Evolutionary conservation across 1,140 invertebrate genomes (phyloP).

Genomic region (Drosophila takahashii): DNA sequence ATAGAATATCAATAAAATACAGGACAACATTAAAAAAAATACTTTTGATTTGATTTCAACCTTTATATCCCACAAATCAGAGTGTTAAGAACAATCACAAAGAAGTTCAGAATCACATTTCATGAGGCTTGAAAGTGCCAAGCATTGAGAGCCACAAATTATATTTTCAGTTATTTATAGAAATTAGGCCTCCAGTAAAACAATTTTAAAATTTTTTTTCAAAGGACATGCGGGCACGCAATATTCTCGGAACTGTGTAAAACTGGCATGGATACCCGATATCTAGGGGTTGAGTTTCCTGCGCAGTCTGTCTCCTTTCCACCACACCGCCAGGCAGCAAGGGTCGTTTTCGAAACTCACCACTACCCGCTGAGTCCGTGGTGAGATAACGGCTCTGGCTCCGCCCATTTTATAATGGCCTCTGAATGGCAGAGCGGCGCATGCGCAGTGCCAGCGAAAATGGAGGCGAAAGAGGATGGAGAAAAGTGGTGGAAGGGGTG

Average conservation of each 20-base stretch:
- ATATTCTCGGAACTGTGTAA: constrained; percentile 15
- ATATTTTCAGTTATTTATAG: background rate
- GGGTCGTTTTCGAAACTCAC: constrained; percentile 58
- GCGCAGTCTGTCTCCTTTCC: constrained; percentile 6
- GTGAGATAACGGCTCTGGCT: constrained; percentile 55
- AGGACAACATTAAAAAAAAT: background rate
- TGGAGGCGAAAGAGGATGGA: constrained; percentile 52
- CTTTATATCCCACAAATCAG: no score
- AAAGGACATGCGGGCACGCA: constrained; percentile 5
- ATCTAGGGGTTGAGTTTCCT: constrained; percentile 1
- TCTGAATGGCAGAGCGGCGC: constrained; percentile 54
- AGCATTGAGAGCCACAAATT: background rate
- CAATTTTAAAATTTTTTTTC: background rate
- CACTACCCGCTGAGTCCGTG: constrained; percentile 43
- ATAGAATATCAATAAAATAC: background rate
- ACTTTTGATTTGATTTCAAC: no score
- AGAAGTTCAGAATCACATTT: background rate
- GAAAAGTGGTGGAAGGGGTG: constrained; percentile 25
- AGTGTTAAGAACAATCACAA: no score
- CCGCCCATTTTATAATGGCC: constrained; percentile 82
- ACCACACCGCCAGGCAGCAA: constrained; percentile 26
- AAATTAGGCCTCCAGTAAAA: background rate
- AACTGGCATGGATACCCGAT: constrained; percentile 2
- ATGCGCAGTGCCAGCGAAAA: constrained; percentile 66
- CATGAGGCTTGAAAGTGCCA: background rate